Percentiles rank a stretch among this genome's conserved stretches.
phyloP scores from a whole-genome alignment of 2,888 invertebrate species.

The Tenthredo livida region DNA sequence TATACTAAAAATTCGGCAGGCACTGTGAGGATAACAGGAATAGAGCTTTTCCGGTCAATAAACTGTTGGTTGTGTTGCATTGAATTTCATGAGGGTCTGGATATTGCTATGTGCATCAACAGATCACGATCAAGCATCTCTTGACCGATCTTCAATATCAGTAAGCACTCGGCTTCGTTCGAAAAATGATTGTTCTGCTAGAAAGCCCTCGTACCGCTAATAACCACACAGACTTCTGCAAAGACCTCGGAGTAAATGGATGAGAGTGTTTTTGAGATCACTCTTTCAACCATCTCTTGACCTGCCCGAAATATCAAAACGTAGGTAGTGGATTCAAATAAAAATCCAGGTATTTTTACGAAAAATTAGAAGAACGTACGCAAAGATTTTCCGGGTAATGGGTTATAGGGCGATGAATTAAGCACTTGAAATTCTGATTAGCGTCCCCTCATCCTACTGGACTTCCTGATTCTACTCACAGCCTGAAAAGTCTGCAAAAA shows the following conservation, averaged over 20 bases:
- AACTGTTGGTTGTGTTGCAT: neutral
- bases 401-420: too few relatives aligned
- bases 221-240: neutral
- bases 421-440: too few relatives aligned
- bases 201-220: neutral
- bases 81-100: constrained; percentile 3
- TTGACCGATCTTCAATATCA: constrained; percentile 3
- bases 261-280: too few relatives aligned
- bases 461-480: too few relatives aligned
- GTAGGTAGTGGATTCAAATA: too few relatives aligned
- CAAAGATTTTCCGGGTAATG: too few relatives aligned
- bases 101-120: neutral
- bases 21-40: neutral
- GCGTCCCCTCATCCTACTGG: neutral
- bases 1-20: neutral
- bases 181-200: neutral
- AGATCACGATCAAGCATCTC: neutral
- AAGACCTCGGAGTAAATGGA: neutral
- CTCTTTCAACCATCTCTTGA: too few relatives aligned
- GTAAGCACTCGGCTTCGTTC: neutral
- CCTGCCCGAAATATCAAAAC: too few relatives aligned
- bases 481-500: too few relatives aligned
- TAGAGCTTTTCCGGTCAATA: neutral
- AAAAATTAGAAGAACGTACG: too few relatives aligned
- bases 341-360: too few relatives aligned